Percentiles rank a stretch among this genome's conserved stretches.
Evolutionary conservation across 1,140 invertebrate species (phyloP).

Genomic region (Drosophila biarmipes): DNA sequence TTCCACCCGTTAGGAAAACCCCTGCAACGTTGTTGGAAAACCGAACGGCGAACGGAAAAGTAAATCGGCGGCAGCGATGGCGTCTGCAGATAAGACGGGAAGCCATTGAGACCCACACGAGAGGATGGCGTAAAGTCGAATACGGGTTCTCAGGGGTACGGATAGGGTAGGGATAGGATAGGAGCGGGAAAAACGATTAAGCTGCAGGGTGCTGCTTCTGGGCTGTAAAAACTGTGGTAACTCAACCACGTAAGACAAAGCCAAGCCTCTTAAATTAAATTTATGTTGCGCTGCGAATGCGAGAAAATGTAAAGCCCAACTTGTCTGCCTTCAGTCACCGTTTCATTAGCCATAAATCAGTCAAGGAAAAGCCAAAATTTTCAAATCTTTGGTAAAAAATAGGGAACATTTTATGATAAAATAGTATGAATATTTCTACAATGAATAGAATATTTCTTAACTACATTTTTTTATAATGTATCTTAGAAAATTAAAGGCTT

Average conservation of each 20-base stretch:
- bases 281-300: neutral
- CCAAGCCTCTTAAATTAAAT: conserved; percentile 16
- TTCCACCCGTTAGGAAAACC: conserved; percentile 50
- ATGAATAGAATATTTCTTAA: too few relatives aligned
- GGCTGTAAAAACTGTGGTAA: conserved; percentile 23
- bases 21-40: conserved; percentile 11
- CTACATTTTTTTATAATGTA: too few relatives aligned
- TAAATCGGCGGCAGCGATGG: conserved; percentile 75
- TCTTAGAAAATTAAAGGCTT: too few relatives aligned
- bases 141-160: conserved; percentile 15
- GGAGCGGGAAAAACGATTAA: conserved; percentile 47
- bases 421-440: neutral
- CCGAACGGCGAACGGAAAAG: conserved; percentile 56
- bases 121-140: conserved; percentile 45
- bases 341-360: neutral
- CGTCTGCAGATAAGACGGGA: conserved; percentile 72
- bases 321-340: neutral
- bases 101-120: conserved; percentile 71
- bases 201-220: conserved; percentile 30
- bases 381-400: neutral
- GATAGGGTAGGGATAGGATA: neutral
- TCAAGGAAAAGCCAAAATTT: neutral
- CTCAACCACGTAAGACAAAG: conserved; percentile 14
- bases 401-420: too few relatives aligned
- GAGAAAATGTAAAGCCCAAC: neutral